These are phyloP conservation scores for Ridgeia piscesae DNA, from an alignment of 1,140 invertebrate genomes.

Conservation along the genomic window DNA sequence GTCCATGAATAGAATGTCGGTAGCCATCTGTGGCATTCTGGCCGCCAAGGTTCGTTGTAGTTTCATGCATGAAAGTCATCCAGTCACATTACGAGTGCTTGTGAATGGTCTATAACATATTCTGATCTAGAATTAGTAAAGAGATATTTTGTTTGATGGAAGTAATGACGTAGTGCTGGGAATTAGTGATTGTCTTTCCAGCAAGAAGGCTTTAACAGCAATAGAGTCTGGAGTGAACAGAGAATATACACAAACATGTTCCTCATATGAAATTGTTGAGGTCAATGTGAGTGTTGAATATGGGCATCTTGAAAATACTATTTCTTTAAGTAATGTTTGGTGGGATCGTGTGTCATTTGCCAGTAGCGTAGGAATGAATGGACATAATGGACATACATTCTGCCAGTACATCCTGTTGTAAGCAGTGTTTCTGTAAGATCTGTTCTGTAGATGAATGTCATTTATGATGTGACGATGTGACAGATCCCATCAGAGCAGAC, in stretches of 20 bases:
- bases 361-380: no score
- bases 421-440: background rate
- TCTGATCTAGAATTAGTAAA: no score
- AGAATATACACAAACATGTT: background rate
- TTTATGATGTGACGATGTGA: background rate
- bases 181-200: no score
- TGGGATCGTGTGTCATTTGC: background rate
- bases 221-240: no score
- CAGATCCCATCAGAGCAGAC: constrained; percentile 77
- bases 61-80: no score
- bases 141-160: no score
- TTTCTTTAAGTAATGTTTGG: background rate
- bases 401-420: background rate
- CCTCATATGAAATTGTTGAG: background rate
- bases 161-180: no score
- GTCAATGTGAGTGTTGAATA: background rate
- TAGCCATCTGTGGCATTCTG: constrained; percentile 79
- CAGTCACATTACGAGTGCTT: no score
- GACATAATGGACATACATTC: background rate
- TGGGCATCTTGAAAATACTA: background rate
- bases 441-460: background rate
- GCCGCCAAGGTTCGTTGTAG: constrained; percentile 58
- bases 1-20: constrained; percentile 79
- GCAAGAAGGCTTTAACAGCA: no score
- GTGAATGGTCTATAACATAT: no score